These are phyloP conservation scores for Andrena dorsata DNA, from an alignment of 2,888 invertebrate genomes.

Conservation along the genomic window DNA sequence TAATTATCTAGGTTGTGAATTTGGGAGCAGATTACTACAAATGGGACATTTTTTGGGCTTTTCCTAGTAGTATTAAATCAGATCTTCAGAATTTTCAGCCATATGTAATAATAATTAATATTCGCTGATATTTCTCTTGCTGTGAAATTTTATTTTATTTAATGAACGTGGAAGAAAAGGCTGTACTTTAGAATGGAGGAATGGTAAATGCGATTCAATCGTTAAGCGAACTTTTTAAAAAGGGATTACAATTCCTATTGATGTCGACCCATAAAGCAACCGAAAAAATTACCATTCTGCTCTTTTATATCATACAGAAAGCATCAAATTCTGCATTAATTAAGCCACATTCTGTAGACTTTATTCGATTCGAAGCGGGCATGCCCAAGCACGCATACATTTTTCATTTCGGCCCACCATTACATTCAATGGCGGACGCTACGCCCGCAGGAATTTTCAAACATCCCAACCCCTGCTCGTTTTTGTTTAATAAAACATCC, in stretches of 20 bases:
- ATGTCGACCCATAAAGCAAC: constrained; percentile 12
- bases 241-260: constrained; percentile 20
- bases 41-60: no score
- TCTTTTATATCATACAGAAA: neutral
- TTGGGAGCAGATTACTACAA: no score
- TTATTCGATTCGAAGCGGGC: neutral
- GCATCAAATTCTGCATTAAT: constrained; percentile 21
- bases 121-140: neutral
- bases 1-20: no score
- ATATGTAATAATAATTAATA: neutral
- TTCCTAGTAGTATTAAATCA: neutral
- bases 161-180: neutral
- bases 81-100: neutral
- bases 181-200: neutral
- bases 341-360: constrained; percentile 19
- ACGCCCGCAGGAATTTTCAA: neutral
- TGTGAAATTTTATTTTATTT: neutral
- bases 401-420: neutral
- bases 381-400: neutral
- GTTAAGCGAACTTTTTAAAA: constrained; percentile 9
- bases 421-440: neutral
- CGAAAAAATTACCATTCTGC: constrained; percentile 17
- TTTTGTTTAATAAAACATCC: constrained; percentile 15
- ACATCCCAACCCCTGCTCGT: neutral
- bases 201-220: neutral